Evolutionary conservation across 1,140 invertebrate genomes (phyloP), one percentile per base, ranked within the genome.

Genomic region (Conus betulinus): DNA sequence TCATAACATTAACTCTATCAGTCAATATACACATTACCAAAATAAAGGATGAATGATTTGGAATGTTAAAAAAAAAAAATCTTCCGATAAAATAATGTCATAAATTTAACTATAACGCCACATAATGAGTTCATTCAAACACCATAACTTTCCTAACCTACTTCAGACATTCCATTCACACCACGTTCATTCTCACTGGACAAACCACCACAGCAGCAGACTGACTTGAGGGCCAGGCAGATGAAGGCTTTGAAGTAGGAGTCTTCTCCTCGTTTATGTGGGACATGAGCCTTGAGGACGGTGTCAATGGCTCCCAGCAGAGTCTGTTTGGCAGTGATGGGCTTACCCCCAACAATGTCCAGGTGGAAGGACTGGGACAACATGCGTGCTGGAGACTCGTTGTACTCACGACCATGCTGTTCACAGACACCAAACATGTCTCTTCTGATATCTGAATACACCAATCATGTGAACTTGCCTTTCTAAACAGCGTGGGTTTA

Each of bases 171-270:
- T 39, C 3, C 39, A 39, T 39, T 39, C 39, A 39, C 39, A 39
- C 39, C 39, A 39, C 39, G 39, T 39, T 39, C 39, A 39, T 39
- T 39, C 39, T 39, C 39, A 39, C 0, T 39, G 39, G 39, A 78
- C 39, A 39, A 3, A 39, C 39, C 39, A 39, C 39, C 39, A 39
- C 39, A 60, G 53, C 60, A 3, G 5, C 8, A 20, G 84, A 96
- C 97, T 97, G 95, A 98, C 98, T 99, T 99, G 39, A 99, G 96
- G 82, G 97, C 99, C 84, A 98, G 97, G 95, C 98, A 99, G 82
- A 99, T 97, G 94, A 99, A 99, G 27, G 99, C 99, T 96, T 99
- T 99, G 94, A 99, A 99, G 95, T 99, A 98, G 7, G 99, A 98
- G 96, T 99, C 99, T 91, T 97, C 97, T 93, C 98, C 99, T 93